Base-by-base conservation (phyloP, 2,888 invertebrate species). In the Onthophagus sagittarius region DNA sequence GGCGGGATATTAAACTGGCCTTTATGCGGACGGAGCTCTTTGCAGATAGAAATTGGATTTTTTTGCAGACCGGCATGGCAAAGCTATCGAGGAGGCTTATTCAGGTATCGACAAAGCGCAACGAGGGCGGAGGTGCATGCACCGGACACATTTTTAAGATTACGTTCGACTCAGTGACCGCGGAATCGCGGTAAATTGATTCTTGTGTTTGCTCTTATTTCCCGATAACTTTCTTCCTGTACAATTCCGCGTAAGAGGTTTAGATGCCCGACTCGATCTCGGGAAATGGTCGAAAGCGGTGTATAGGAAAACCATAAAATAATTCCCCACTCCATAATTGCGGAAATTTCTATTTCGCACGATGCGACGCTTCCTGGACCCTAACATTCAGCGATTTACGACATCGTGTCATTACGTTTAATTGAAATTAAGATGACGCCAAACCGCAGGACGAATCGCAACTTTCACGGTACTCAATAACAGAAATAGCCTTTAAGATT, bases 181-280 rank as follows among this genome's bases (percentile, higher is more conserved):
- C 72, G 71, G 75, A 75, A 78, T 78, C 78, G 78, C 72, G 74
- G 76, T 76, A 78, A 79, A 79, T 79, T 78, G 79, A 79, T 78
- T 79, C 67, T 67, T 67, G 67, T 67, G 32, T 67, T 67, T 67
- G 32, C 67, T 67, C 31, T 67, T 67, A 67, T 67, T 67, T 23
- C 31, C 64, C 32, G 67, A 67, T 67, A 67, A 67, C 67, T 67
- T 31, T 23, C 67, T 32, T 67, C 32, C 31, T 7, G 39, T 53
- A 53, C 39, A 53, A 53, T 53, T 53, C 39, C 39, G 11, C 39
- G 39, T 53, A 53, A 53, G 39, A 53, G 39, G 39, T 53, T 53
- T 53, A 53, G 39, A 53, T 53, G 11, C 39, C 39, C 39, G 39
- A 11, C 39, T 53, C 39, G 39, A 53, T 53, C 11, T 11, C 11